phyloP scores from a whole-genome alignment of 2,113 vertebrate species.

The Ahaetulla prasina region DNA sequence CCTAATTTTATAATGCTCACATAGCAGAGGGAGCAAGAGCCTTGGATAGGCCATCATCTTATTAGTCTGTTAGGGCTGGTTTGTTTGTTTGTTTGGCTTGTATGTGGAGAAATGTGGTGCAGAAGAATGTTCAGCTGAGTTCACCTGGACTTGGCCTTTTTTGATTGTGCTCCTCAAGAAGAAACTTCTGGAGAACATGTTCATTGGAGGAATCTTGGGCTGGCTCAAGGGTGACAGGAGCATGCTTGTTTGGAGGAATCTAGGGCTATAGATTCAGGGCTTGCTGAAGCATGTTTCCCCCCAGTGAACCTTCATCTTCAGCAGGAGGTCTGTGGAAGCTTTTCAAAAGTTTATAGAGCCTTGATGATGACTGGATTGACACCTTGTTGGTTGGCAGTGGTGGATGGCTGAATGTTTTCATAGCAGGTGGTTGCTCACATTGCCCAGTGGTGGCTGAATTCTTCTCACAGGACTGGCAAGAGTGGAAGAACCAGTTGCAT shows the following conservation, averaged over 20 bases:
- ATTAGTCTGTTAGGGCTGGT: neutral
- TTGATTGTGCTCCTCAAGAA: neutral
- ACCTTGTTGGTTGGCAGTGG: neutral
- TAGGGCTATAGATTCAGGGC: neutral
- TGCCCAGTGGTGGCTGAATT: neutral
- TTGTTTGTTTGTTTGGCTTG: neutral
- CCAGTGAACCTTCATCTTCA: neutral
- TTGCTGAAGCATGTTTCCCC: neutral
- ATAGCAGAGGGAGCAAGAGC: neutral
- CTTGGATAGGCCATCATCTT: neutral
- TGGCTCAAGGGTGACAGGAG: no score
- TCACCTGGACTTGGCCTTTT: neutral
- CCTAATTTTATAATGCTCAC: neutral
- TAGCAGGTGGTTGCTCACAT: neutral
- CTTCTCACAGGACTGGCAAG: neutral
- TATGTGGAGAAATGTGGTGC: neutral
- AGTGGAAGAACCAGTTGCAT: neutral
- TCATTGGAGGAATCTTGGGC: neutral
- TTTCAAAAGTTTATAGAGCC: neutral
- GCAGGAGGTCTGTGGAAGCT: neutral
- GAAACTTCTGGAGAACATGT: neutral
- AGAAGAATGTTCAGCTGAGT: neutral
- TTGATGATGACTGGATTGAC: neutral
- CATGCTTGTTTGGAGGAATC: no score
- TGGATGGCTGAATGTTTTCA: neutral